Base-by-base conservation (phyloP, 2,113 vertebrate species). In the Stomatorhinus ivindoensis region DNA sequence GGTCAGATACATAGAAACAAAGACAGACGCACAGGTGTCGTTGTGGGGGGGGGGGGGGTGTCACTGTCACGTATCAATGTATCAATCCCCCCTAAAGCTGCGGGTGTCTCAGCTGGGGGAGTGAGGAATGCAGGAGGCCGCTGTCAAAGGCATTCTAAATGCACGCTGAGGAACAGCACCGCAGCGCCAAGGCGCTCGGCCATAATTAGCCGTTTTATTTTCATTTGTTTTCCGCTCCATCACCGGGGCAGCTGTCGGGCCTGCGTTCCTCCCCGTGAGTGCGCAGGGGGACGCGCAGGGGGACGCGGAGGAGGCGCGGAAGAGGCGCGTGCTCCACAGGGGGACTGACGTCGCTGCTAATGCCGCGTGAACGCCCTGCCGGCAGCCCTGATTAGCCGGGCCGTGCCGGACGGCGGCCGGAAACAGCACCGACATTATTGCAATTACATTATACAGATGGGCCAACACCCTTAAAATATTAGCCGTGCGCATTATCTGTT, bases 161-260 rank as follows among this genome's bases (percentile, higher is more conserved):
- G 93, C 93, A 92, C 94, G 93, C 94, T 27, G 61, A 31, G 27
- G 93, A 94, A 92, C 94, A 94, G 93, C 93, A 94, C 94, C 93
- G 93, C 94, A 94, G 93, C 88, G 91, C 93, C 90, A 92, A 93
- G 93, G 92, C 91, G 92, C 94, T 90, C 91, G 92, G 92, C 94
- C 93, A 94, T 95, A 95, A 95, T 95, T 95, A 94, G 93, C 92
- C 89, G 90, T 94, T 95, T 94, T 94, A 94, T 95, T 95, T 95
- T 94, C 94, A 94, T 95, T 95, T 93, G 93, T 94, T 94, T 94
- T 93, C 92, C 91, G 92, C 92, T 91, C 91, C 94, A 93, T 94
- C 94, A 92, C 92, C 69, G 86, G 92, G 89, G 89, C 91, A 89
- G 89, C 87, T 92, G 91, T 88, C 50, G 91, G 91, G 91, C 39